These are phyloP conservation scores for Huso huso DNA, from an alignment of 2,797 vertebrate genomes.

Conservation along the genomic window DNA sequence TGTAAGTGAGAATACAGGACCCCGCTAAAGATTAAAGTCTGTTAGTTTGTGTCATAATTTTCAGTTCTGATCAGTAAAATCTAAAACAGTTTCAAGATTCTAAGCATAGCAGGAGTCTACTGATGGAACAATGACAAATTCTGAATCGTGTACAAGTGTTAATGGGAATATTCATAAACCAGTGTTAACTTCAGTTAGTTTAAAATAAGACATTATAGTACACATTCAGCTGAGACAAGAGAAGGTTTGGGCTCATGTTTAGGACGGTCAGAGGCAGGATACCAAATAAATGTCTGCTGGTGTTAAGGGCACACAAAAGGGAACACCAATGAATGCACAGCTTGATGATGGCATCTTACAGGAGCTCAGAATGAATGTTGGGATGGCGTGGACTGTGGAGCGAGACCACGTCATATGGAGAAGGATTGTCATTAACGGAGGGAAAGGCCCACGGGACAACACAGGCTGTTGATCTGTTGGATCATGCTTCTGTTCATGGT, in stretches of 20 bases:
- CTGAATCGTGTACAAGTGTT: no score
- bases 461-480: conserved; percentile 39
- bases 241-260: conserved; percentile 8
- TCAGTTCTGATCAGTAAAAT: no score
- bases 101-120: no score
- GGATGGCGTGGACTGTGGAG: conserved; percentile 32
- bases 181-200: conserved; percentile 15
- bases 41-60: not conserved
- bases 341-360: conserved; percentile 23
- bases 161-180: no score
- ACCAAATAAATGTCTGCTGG: conserved; percentile 30
- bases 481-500: conserved; percentile 40
- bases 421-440: conserved; percentile 30
- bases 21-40: not conserved
- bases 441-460: conserved; percentile 27
- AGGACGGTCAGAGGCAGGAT: conserved; percentile 18
- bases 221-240: not conserved
- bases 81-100: no score
- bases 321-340: conserved; percentile 24
- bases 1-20: not conserved
- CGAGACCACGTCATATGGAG: conserved; percentile 41
- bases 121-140: no score
- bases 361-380: conserved; percentile 21
- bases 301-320: conserved; percentile 22
- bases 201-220: conserved; percentile 7